Percentiles rank a stretch among this genome's conserved stretches.
Conservation (phyloP, 1,140 invertebrate genomes). For the Drosophila eugracilis region DNA sequence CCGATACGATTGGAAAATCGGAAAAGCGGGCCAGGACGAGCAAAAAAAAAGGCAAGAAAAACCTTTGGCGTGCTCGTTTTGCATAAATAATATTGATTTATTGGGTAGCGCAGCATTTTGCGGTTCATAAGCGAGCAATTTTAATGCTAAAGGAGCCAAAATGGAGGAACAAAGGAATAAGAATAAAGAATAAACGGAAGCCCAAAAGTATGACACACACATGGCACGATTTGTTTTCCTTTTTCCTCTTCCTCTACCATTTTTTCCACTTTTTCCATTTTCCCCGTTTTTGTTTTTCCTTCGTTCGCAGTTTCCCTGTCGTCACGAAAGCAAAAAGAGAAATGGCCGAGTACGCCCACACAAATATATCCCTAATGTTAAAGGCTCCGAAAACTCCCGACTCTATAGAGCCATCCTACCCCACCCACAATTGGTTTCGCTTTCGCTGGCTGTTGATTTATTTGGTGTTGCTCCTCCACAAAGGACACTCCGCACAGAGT, state of each 20-base stretch:
- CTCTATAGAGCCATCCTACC: neutral
- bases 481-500: conserved; percentile 53
- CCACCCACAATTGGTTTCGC: conserved; percentile 43
- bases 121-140: conserved; percentile 73
- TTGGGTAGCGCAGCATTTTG: conserved; percentile 74
- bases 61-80: conserved; percentile 59
- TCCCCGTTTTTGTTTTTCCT: conserved; percentile 29
- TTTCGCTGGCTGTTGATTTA: conserved; percentile 77
- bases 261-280: neutral
- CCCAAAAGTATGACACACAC: conserved; percentile 56
- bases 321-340: conserved; percentile 48
- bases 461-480: conserved; percentile 60
- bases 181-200: conserved; percentile 28
- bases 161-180: conserved; percentile 27
- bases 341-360: conserved; percentile 43
- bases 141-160: conserved; percentile 53
- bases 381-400: conserved; percentile 39
- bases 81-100: conserved; percentile 83
- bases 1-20: conserved; percentile 42
- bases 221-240: conserved; percentile 51
- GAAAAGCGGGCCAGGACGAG: conserved; percentile 44
- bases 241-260: too few relatives aligned
- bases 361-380: conserved; percentile 54
- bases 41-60: conserved; percentile 8
- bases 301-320: conserved; percentile 43